Base-by-base conservation (phyloP, 2,797 vertebrate species). In the Mionectes olivaceus region DNA sequence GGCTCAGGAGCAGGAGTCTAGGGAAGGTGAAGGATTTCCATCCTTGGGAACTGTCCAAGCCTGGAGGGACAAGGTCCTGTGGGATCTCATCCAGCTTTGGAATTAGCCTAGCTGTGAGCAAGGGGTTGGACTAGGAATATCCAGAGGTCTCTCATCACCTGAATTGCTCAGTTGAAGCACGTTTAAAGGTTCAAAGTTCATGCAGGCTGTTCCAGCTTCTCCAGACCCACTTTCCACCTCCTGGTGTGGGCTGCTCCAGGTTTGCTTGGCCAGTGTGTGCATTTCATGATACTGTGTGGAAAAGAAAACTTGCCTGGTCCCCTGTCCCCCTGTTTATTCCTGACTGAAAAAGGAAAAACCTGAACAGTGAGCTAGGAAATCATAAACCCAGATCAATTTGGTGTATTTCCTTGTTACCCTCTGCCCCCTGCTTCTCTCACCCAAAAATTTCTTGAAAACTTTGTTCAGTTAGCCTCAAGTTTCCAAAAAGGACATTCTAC, bases 401-500 rank as follows among this genome's bases (percentile, higher is more conserved):
- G 7, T 49, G 30, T 19, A 5, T 32, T 84, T 85, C 27, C 64
- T 70, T 47, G 13, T 70, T 41, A 61, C 8, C 1, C 3, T 22
- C 4, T 17, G 4, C 2, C 24, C n/a, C 6, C 24, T 33, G 15
- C 56, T 83, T 86, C 39, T 33, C n/a, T 79, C 56, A 50, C 39
- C 7, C 23, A 28, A 57, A 91, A 90, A 73, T n/a, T 27, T 73
- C 87, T 90, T 43, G 59, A 80, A 67, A 67, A 79, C 44, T 82
- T 81, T 52, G 21, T 71, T 80, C 82, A 39, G 25, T 74, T 43
- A 71, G 73, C 80, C 74, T 92, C 70, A 74, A 79, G 57, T 84
- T 94, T 87, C 71, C 81, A 71, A 57, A 77, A 85, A 68, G 39
- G 82, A 80, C n/a, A 41, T 80, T 92, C 83, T 85, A 84, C 69